Evolutionary conservation across 2,113 vertebrate genomes (phyloP).

Genomic region (Leptosomus discolor): DNA sequence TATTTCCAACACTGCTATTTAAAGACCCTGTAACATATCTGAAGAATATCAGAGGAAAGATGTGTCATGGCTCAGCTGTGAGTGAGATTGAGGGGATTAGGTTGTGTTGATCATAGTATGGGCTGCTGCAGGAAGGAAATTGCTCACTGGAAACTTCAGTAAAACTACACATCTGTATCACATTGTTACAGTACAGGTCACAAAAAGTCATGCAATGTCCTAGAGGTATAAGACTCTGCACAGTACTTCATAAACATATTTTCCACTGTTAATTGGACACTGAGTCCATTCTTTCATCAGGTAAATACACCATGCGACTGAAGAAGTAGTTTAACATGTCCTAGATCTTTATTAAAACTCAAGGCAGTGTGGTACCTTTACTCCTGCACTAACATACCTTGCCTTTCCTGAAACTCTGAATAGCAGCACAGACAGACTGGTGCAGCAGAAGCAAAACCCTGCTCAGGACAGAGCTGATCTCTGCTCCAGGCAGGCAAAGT

Average conservation of each 20-base stretch:
- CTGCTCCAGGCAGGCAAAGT: not conserved
- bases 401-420: not conserved
- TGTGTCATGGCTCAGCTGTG: not conserved
- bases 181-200: not conserved
- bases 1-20: not conserved
- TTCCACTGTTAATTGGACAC: not conserved
- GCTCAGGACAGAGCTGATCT: not conserved
- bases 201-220: not conserved
- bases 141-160: not conserved
- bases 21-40: not conserved
- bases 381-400: not conserved
- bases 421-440: not conserved
- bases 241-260: not conserved
- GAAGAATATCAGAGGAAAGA: not conserved
- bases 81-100: not conserved
- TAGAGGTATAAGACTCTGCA: not conserved
- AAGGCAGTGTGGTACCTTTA: not conserved
- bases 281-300: not conserved
- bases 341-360: not conserved
- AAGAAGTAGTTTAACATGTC: not conserved
- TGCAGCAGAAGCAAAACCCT: not conserved
- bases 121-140: not conserved
- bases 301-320: not conserved
- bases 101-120: too few species aligned
- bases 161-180: not conserved